A percentile compares a stretch with the other conserved stretches of the same genome.
phyloP scores from a whole-genome alignment of 2,113 vertebrate species.

The Probosciger aterrimus region DNA sequence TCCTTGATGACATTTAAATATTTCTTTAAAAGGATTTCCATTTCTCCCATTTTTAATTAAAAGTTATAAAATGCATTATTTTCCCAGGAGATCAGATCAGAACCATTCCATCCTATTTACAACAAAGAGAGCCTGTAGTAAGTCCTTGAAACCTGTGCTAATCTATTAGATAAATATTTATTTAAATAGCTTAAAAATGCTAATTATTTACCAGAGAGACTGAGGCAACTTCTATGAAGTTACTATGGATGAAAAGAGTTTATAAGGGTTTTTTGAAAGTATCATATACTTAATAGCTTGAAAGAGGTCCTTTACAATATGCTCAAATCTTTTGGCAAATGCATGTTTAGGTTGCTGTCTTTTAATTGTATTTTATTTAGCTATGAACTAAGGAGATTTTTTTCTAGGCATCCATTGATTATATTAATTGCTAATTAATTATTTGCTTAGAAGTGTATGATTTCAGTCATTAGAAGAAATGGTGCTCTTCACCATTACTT shows the following conservation, averaged over 20 bases:
- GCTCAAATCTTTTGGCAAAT: background rate
- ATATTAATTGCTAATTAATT: background rate
- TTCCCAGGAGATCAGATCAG: slow-evolving; percentile 48
- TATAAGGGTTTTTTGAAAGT: background rate
- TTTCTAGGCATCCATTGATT: background rate
- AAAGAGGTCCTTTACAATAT: background rate
- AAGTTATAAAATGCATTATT: slow-evolving; percentile 30
- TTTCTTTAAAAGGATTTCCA: slow-evolving; percentile 2
- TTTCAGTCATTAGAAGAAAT: background rate
- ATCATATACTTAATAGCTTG: background rate
- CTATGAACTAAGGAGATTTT: background rate
- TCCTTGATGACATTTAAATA: background rate
- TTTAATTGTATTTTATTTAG: background rate
- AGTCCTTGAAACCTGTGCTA: slow-evolving; percentile 48
- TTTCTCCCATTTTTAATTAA: slow-evolving; percentile 29
- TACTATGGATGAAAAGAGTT: background rate
- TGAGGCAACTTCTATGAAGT: background rate
- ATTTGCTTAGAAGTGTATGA: background rate
- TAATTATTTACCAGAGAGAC: slow-evolving; percentile 49
- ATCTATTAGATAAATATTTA: slow-evolving; percentile 34
- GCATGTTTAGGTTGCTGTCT: background rate
- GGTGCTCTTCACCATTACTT: background rate
- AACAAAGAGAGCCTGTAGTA: slow-evolving; percentile 2
- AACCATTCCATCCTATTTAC: slow-evolving; percentile 19
- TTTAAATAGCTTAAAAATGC: slow-evolving; percentile 19